Conservation (phyloP, 2,113 vertebrate genomes). For the Rhabdornis inornatus region DNA sequence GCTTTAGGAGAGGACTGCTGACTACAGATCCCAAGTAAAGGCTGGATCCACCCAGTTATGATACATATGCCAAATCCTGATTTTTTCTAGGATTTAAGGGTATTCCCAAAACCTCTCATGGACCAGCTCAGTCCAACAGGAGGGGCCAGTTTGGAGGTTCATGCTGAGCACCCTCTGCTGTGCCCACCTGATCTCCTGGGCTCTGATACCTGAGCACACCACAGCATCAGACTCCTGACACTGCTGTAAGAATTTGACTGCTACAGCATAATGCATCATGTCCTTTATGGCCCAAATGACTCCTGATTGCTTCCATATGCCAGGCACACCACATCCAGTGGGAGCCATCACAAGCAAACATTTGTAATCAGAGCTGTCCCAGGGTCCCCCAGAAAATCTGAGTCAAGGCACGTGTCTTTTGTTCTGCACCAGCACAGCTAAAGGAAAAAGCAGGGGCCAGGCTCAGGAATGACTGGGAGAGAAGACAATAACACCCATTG, state of each 20-base stretch:
- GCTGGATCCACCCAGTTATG: background rate
- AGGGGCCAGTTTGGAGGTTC: background rate
- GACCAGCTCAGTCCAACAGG: background rate
- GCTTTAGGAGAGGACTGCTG: background rate
- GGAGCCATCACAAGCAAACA: slow-evolving; percentile 14
- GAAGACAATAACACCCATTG: slow-evolving; percentile 29
- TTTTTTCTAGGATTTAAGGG: background rate
- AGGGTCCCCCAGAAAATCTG: background rate
- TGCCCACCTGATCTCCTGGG: background rate
- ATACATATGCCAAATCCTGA: background rate
- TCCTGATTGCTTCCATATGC: slow-evolving; percentile 57
- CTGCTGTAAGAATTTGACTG: background rate
- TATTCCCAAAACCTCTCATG: background rate
- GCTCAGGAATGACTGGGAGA: background rate
- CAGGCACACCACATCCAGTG: background rate
- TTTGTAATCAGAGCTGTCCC: slow-evolving; percentile 42
- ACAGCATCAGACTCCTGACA: background rate
- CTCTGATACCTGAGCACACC: background rate
- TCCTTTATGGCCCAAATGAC: background rate
- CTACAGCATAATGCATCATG: background rate
- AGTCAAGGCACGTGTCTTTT: slow-evolving; percentile 20
- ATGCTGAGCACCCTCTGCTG: background rate
- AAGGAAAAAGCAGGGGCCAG: background rate
- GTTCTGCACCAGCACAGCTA: background rate
- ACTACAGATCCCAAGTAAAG: background rate